Conservation (phyloP, 2,888 invertebrate genomes). For the Autographa pulchrina region DNA sequence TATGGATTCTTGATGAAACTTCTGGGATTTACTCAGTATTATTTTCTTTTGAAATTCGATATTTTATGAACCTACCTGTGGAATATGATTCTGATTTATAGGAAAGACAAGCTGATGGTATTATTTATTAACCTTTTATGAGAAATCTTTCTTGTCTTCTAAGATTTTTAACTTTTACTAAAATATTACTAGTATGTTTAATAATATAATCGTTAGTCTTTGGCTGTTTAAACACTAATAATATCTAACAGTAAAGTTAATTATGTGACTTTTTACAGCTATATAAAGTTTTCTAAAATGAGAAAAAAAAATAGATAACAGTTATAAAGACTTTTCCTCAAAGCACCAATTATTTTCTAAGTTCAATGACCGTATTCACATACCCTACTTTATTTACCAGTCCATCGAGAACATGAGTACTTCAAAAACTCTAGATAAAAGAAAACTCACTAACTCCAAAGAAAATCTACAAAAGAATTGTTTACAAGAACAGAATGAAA, state of each 20-base stretch:
- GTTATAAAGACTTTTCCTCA: too few relatives aligned
- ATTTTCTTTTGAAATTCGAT: background rate
- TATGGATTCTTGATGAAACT: constrained; percentile 2
- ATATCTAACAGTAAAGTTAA: too few relatives aligned
- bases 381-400: too few relatives aligned
- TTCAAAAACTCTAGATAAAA: background rate
- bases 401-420: background rate
- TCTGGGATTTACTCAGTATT: background rate
- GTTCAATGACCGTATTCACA: too few relatives aligned
- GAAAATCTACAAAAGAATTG: background rate
- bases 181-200: background rate
- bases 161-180: too few relatives aligned
- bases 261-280: too few relatives aligned
- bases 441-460: background rate
- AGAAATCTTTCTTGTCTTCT: too few relatives aligned
- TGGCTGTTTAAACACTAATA: too few relatives aligned
- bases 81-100: background rate
- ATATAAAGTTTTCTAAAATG: too few relatives aligned
- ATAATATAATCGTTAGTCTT: background rate
- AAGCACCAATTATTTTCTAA: too few relatives aligned
- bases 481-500: background rate
- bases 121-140: background rate
- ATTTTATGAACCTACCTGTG: background rate
- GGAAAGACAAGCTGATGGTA: background rate
- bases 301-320: too few relatives aligned